A percentile compares a stretch with the other conserved stretches of the same genome.
phyloP scores from a whole-genome alignment of 2,888 invertebrate genomes.

The Helobdella robusta region DNA sequence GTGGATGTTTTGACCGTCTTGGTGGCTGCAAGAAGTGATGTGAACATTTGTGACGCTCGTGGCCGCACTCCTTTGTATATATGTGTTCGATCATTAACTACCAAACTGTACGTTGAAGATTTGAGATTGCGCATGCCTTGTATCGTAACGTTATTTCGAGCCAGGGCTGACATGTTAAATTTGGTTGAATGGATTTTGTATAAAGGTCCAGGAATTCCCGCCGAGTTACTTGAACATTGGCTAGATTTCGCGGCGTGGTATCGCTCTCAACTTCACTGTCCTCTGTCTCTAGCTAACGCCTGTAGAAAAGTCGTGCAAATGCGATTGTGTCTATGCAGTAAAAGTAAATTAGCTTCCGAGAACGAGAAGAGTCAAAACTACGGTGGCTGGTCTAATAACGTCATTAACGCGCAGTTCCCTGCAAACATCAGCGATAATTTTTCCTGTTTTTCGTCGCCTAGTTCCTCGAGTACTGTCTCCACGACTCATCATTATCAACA shows the following conservation, averaged over 20 bases:
- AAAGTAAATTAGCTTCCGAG: background rate
- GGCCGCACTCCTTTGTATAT: constrained; percentile 47
- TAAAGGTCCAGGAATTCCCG: constrained; percentile 45
- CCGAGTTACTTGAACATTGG: constrained; percentile 37
- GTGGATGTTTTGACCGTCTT: constrained; percentile 44
- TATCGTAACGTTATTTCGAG: constrained; percentile 43
- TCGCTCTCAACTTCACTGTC: constrained; percentile 40
- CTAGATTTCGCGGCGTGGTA: constrained; percentile 41
- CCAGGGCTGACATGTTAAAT: constrained; percentile 50
- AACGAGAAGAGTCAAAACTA: background rate
- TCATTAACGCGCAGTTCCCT: too few relatives aligned
- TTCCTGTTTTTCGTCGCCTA: too few relatives aligned
- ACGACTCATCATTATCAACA: too few relatives aligned
- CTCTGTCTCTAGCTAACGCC: constrained; percentile 46
- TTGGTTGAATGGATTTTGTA: constrained; percentile 48
- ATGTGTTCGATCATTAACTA: constrained; percentile 47
- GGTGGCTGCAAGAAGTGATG: constrained; percentile 40
- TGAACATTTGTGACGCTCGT: constrained; percentile 43
- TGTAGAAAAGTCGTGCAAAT: constrained; percentile 48
- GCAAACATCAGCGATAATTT: too few relatives aligned
- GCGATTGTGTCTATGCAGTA: constrained; percentile 33
- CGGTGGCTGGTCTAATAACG: background rate
- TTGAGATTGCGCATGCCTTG: constrained; percentile 46
- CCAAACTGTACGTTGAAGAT: constrained; percentile 47
- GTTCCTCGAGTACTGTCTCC: background rate